Percentiles rank a stretch among this genome's conserved stretches.
Conservation (phyloP, 2,113 vertebrate genomes). For the Pongo pygmaeus region DNA sequence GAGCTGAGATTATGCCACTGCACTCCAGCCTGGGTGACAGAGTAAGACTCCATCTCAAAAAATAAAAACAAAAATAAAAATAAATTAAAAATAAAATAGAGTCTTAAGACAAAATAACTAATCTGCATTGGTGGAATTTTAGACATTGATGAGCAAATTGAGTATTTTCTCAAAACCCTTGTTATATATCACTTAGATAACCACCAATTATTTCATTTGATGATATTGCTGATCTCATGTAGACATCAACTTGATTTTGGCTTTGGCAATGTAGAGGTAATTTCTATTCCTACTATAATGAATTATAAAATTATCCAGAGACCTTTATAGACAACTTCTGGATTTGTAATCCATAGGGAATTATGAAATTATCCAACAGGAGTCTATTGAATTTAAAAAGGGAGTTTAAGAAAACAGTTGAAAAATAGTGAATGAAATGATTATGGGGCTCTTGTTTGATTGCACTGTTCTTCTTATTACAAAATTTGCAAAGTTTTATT, state of each 20-base stretch:
- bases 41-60: too few species aligned
- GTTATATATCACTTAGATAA: background rate
- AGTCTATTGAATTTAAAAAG: conserved; percentile 2
- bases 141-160: background rate
- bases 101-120: background rate
- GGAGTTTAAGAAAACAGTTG: background rate
- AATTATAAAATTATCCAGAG: background rate
- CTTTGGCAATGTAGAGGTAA: background rate
- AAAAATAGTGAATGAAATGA: background rate
- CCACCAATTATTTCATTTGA: conserved; percentile 7
- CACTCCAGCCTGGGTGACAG: too few species aligned
- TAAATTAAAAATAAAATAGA: background rate
- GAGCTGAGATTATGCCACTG: too few species aligned
- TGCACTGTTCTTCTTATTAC: background rate
- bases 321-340: background rate
- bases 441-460: background rate
- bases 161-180: background rate
- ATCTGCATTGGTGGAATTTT: background rate
- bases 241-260: background rate
- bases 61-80: too few species aligned
- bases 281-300: background rate
- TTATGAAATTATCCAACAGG: conserved; percentile 26
- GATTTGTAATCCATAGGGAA: background rate
- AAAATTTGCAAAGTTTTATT: conserved; percentile 17
- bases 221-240: background rate